Evolutionary conservation across 2,113 vertebrate genomes (phyloP).

Genomic region (Percopsis transmontana): DNA sequence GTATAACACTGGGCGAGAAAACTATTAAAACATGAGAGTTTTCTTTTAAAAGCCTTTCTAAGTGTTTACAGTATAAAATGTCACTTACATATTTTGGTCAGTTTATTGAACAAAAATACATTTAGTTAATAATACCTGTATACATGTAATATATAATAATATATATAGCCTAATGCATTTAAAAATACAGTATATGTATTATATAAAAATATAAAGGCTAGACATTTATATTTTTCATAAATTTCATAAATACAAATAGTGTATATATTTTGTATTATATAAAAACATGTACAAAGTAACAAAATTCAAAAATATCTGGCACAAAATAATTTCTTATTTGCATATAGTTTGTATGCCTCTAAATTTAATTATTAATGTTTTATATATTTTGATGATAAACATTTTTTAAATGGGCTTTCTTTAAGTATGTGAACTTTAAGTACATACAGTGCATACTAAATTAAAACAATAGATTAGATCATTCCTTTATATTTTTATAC

Average conservation of each 20-base stretch:
- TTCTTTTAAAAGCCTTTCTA: neutral
- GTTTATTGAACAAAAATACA: neutral
- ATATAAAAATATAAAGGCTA: too few species aligned
- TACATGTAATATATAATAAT: neutral
- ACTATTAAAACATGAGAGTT: neutral
- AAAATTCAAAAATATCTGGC: neutral
- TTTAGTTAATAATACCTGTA: neutral
- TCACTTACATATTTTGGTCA: neutral
- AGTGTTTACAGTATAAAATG: neutral
- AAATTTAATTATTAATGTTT: neutral
- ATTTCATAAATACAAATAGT: too few species aligned
- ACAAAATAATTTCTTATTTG: neutral
- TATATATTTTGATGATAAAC: neutral
- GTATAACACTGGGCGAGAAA: slow-evolving; percentile 30
- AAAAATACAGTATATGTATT: neutral
- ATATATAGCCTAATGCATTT: neutral
- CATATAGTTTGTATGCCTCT: neutral
- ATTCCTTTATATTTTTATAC: too few species aligned
- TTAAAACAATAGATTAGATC: too few species aligned
- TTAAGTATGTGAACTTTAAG: too few species aligned
- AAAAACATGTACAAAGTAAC: too few species aligned
- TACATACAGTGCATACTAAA: too few species aligned
- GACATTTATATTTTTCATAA: too few species aligned
- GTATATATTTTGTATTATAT: too few species aligned
- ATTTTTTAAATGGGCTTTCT: too few species aligned